Evolutionary conservation across 2,888 invertebrate genomes (phyloP).

Genomic region (Phyllotreta striolata): DNA sequence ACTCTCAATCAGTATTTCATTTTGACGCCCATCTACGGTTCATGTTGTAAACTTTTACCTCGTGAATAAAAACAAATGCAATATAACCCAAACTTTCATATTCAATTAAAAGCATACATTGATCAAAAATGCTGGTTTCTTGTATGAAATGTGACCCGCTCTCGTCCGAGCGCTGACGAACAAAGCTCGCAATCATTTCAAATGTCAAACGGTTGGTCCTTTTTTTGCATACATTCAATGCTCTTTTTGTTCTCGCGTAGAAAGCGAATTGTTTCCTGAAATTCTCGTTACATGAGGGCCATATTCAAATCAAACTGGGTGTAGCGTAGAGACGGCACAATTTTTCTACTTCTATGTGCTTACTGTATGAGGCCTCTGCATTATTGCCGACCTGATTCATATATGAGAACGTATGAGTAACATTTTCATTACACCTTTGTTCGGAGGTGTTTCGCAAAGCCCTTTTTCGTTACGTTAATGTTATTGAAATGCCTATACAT

Average conservation of each 20-base stretch:
- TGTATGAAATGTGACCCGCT: not conserved
- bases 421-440: slow-evolving; percentile 38
- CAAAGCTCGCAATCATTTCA: slow-evolving; percentile 43
- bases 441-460: slow-evolving; percentile 27
- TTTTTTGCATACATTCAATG: slow-evolving; percentile 37
- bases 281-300: not conserved
- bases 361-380: slow-evolving; percentile 28
- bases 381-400: slow-evolving; percentile 44
- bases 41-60: no score
- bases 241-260: not conserved
- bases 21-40: no score
- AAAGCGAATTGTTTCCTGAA: not conserved
- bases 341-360: slow-evolving; percentile 17
- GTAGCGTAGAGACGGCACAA: slow-evolving; percentile 4
- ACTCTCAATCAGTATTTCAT: no score
- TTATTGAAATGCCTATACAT: no score
- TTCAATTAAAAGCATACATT: not conserved
- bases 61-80: no score
- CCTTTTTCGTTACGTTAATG: slow-evolving; percentile 8
- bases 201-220: slow-evolving; percentile 46
- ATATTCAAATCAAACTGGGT: not conserved
- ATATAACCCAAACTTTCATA: not conserved
- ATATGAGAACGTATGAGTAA: slow-evolving; percentile 44
- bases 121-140: not conserved
- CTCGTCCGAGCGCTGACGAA: slow-evolving; percentile 33